Base-by-base conservation (phyloP, 1,140 invertebrate species). In the Ericerus pela region DNA sequence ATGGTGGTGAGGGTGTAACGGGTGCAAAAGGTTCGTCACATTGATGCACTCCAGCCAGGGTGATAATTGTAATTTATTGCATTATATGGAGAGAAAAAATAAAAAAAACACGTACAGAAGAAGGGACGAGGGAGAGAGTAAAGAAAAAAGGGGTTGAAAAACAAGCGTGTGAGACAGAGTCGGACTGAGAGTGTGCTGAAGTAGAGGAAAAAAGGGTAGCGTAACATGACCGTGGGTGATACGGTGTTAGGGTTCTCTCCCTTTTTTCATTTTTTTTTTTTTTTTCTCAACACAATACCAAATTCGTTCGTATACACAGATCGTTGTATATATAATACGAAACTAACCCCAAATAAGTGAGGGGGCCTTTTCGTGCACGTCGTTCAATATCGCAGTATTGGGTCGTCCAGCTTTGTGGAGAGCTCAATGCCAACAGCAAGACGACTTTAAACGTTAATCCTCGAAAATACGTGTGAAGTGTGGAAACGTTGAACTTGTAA, bases 61-160 rank as follows among this genome's bases (percentile, higher is more conserved):
- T 47, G 41, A 47, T 47, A 47, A 47, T 47, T 47, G 41, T 47
- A 47, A 47, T 47, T 47, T 47, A 47, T 47, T 47, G 41, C 41
- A 47, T 47, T 47, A 47, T 47, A 16, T 24, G 16, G 14, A 41
- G n/a, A n/a, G n/a, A n/a, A n/a, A n/a, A n/a, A n/a, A n/a, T n/a
- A n/a, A n/a, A n/a, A n/a, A n/a, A n/a, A n/a, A n/a, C n/a, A n/a
- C n/a, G n/a, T n/a, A n/a, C n/a, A n/a, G n/a, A n/a, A n/a, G n/a
- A n/a, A n/a, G n/a, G n/a, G n/a, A n/a, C n/a, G n/a, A n/a, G n/a
- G n/a, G n/a, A n/a, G n/a, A n/a, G n/a, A n/a, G n/a, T n/a, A n/a
- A n/a, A n/a, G n/a, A n/a, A n/a, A n/a, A n/a, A n/a, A n/a, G n/a
- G n/a, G n/a, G n/a, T n/a, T n/a, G n/a, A n/a, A n/a, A n/a, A n/a